phyloP scores from a whole-genome alignment of 2,888 invertebrate genomes.

The Portevinia maculata region DNA sequence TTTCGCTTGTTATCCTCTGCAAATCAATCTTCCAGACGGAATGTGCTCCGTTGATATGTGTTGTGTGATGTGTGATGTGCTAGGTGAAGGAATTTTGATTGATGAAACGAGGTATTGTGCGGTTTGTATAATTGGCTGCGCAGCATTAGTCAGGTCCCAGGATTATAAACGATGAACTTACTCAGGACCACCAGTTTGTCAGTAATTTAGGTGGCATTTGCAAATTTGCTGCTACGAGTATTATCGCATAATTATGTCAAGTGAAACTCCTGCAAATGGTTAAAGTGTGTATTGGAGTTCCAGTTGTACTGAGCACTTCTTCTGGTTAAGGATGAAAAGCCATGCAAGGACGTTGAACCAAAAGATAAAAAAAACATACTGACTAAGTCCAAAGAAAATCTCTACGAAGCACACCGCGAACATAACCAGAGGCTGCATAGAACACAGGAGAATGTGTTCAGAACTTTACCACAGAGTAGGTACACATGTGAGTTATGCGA shows the following conservation, averaged over 20 bases:
- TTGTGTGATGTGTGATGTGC: slow-evolving; percentile 35
- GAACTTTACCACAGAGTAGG: slow-evolving; percentile 28
- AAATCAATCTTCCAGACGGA: slow-evolving; percentile 66
- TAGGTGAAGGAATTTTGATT: slow-evolving; percentile 68
- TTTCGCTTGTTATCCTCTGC: slow-evolving; percentile 70
- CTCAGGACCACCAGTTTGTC: slow-evolving; percentile 32
- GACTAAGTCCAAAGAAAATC: not conserved
- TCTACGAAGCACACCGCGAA: slow-evolving; percentile 8
- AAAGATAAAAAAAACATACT: not conserved
- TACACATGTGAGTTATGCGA: slow-evolving; percentile 28
- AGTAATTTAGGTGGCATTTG: slow-evolving; percentile 9
- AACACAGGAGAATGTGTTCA: not conserved
- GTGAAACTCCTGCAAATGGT: not conserved
- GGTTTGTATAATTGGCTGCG: slow-evolving; percentile 66
- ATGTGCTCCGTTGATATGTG: slow-evolving; percentile 22
- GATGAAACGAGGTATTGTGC: slow-evolving; percentile 62
- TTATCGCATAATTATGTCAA: not conserved
- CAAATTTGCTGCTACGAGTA: slow-evolving; percentile 1
- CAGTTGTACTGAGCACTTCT: not conserved
- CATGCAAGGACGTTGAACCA: not conserved
- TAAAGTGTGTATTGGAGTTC: not conserved
- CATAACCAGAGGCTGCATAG: not conserved
- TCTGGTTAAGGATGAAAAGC: slow-evolving; percentile 7
- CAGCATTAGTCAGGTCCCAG: slow-evolving; percentile 48
- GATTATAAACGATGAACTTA: slow-evolving; percentile 45